These are phyloP conservation scores for Conistra vaccinii DNA, from an alignment of 2,888 invertebrate genomes.

Conservation along the genomic window DNA sequence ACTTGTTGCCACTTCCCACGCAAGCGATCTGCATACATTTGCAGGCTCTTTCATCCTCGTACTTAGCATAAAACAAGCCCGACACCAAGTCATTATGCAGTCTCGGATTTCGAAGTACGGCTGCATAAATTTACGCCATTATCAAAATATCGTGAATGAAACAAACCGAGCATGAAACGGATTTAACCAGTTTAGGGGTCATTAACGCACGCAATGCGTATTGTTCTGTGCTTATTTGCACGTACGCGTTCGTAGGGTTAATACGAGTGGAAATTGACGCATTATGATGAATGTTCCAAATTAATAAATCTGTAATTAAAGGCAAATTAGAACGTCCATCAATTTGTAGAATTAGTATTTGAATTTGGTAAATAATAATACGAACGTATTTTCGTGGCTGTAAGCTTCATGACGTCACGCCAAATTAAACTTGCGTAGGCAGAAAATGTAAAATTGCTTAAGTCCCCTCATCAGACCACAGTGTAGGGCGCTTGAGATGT, in stretches of 20 bases:
- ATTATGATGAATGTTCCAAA: slow-evolving; percentile 57
- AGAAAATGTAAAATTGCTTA: slow-evolving; percentile 47
- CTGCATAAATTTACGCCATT: slow-evolving; percentile 89
- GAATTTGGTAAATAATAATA: slow-evolving; percentile 34
- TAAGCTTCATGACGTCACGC: slow-evolving; percentile 34
- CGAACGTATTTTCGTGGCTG: slow-evolving; percentile 9
- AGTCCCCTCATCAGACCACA: slow-evolving; percentile 25
- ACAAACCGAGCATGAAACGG: slow-evolving; percentile 82
- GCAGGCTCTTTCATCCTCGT: slow-evolving; percentile 86
- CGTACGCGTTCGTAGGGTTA: slow-evolving; percentile 66
- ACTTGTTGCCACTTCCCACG: slow-evolving; percentile 90
- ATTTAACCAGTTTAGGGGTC: slow-evolving; percentile 85
- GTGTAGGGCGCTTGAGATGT: slow-evolving; percentile 42
- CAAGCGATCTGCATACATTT: slow-evolving; percentile 88
- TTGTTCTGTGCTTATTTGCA: slow-evolving; percentile 73
- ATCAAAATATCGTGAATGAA: slow-evolving; percentile 89
- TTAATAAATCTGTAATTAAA: slow-evolving; percentile 56
- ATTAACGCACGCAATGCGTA: slow-evolving; percentile 88
- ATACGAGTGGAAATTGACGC: slow-evolving; percentile 61
- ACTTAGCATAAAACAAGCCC: slow-evolving; percentile 90
- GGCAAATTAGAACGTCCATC: slow-evolving; percentile 31
- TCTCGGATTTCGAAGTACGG: slow-evolving; percentile 86
- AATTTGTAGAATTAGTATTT: slow-evolving; percentile 41
- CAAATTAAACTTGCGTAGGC: slow-evolving; percentile 18
- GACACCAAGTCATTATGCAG: slow-evolving; percentile 88